These are phyloP conservation scores for Elephas maximus DNA, from an alignment of 2,113 vertebrate species.

Conservation along the genomic window DNA sequence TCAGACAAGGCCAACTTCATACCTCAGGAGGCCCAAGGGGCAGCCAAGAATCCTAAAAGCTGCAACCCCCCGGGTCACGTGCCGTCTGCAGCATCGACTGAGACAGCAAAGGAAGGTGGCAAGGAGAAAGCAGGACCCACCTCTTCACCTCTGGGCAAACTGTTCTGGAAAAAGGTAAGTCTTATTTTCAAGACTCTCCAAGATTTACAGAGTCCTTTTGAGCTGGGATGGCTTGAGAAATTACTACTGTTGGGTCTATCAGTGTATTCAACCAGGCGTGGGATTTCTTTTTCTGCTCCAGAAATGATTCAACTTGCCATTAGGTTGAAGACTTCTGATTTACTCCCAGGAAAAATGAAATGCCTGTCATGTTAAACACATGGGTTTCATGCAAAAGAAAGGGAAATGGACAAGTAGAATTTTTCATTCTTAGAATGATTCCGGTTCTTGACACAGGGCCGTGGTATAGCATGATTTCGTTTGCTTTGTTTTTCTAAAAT, in stretches of 20 bases:
- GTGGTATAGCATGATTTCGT: neutral
- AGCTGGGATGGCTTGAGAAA: neutral
- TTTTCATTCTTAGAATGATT: neutral
- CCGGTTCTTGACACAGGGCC: neutral
- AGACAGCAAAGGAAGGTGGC: conserved; percentile 73
- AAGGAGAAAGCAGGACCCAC: conserved; percentile 86
- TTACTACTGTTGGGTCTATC: neutral
- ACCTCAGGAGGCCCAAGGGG: conserved; percentile 69
- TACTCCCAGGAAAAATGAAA: neutral
- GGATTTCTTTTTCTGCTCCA: neutral
- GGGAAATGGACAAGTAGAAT: neutral
- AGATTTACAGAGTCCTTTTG: no score
- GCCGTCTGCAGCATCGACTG: rapidly evolving
- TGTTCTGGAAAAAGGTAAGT: conserved; percentile 91
- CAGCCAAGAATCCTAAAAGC: conserved; percentile 78
- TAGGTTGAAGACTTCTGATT: rapidly evolving
- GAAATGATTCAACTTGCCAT: neutral
- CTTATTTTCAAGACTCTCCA: rapidly evolving
- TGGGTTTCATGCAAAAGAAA: conserved; percentile 12
- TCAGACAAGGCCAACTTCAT: conserved; percentile 79
- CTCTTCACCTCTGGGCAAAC: conserved; percentile 86
- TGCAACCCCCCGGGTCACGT: neutral
- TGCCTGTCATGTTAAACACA: neutral
- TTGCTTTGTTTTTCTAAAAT: neutral
- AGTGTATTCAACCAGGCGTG: rapidly evolving